A percentile compares a stretch with the other conserved stretches of the same genome.
Evolutionary conservation across 2,888 invertebrate species (phyloP).

Genomic region (Sphaerophoria rueppellii): DNA sequence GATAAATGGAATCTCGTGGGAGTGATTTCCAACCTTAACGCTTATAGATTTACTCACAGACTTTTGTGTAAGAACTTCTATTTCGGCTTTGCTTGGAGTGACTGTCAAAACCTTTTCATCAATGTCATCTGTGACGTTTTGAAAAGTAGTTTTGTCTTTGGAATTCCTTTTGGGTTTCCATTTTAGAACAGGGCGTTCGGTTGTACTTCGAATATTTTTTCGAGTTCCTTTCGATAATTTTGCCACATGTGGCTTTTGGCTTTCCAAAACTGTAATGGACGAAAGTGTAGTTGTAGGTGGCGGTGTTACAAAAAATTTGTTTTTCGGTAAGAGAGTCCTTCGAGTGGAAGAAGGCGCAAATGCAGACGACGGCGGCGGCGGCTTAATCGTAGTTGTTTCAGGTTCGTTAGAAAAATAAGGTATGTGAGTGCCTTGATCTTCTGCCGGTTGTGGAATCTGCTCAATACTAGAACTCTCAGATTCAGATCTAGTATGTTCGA

Average conservation of each 20-base stretch:
- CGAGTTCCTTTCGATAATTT: conserved; percentile 62
- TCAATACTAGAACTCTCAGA: neutral
- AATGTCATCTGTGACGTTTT: conserved; percentile 70
- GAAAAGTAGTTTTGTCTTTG: conserved; percentile 50
- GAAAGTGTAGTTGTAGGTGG: conserved; percentile 77
- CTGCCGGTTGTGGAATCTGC: conserved; percentile 80
- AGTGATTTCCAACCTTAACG: conserved; percentile 83
- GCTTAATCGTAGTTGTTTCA: conserved; percentile 45
- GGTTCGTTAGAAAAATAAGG: conserved; percentile 75
- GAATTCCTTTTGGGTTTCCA: conserved; percentile 79
- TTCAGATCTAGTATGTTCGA: conserved; percentile 38
- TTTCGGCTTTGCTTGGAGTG: conserved; percentile 59
- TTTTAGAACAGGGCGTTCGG: conserved; percentile 78
- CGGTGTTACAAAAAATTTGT: conserved; percentile 72
- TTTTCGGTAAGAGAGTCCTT: conserved; percentile 40
- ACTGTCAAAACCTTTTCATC: conserved; percentile 75
- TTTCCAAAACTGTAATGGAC: conserved; percentile 49
- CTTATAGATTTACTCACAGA: conserved; percentile 84
- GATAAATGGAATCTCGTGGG: conserved; percentile 78
- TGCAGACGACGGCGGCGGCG: conserved; percentile 19
- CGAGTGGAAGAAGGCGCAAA: conserved; percentile 8
- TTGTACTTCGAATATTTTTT: conserved; percentile 74
- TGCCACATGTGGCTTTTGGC: conserved; percentile 75
- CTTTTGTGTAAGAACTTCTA: conserved; percentile 81
- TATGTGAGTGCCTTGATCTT: conserved; percentile 75